Base-by-base conservation (phyloP, 1,140 invertebrate species). In the Solen grandis region DNA sequence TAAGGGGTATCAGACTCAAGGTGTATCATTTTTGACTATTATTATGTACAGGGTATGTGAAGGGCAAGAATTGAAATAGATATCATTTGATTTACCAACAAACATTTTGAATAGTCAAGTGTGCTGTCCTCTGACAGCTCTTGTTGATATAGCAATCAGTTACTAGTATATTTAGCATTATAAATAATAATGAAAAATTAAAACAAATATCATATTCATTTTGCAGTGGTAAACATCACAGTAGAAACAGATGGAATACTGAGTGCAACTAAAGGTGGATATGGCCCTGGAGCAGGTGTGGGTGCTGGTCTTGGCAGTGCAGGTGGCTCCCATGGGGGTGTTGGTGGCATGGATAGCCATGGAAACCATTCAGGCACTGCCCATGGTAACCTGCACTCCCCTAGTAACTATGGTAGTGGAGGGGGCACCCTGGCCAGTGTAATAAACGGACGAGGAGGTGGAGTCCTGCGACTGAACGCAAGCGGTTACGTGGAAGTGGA, bases 211-310 rank as follows among this genome's bases (percentile, higher is more conserved):
- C n/a, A n/a, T n/a, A n/a, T n/a, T n/a, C n/a, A n/a, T n/a, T n/a
- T n/a, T n/a, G n/a, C 60, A 89, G 88, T 87, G 72, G 80, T 86
- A 14, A 88, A 88, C 75, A 85, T 89, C 31, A 88, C 85, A 13
- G 59, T 89, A 41, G 88, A 89, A 55, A 81, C 85, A 14, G 87
- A 88, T 33, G 88, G 87, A 13, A 16, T 87, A 5, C 78, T 89
- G 13, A 77, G 84, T 72, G 79, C 86, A 25, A 81, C 22, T 31
- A 78, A 80, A 8, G 78, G 85, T 19, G 88, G 88, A 8, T 88
- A 63, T 52, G 88, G 88, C 13, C 50, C 63, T 50, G 86, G 72
- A 0, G 79, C 84, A 22, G 87, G 85, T 25, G 52, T 86, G 2
- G 35, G 38, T 13, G 46, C 66, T 50, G 38, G 41, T 19, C 25